Evolutionary conservation across 2,113 vertebrate species (phyloP).

Genomic region (Apistogramma diplotaenia): DNA sequence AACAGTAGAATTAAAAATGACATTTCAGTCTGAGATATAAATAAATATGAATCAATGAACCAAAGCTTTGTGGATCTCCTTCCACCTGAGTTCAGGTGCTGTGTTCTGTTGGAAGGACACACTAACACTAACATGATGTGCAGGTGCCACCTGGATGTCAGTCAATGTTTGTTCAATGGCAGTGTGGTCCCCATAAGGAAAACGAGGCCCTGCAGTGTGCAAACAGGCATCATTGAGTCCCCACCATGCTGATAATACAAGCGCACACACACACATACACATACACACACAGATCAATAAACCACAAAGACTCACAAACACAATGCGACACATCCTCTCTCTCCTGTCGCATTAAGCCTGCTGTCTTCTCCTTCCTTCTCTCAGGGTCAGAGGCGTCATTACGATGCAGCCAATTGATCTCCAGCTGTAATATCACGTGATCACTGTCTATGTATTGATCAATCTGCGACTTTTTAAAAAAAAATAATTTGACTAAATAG

Average conservation of each 20-base stretch:
- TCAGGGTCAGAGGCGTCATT: neutral
- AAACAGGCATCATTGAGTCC: neutral
- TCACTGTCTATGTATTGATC: neutral
- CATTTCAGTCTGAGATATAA: neutral
- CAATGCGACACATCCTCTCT: neutral
- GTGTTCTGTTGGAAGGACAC: accelerated
- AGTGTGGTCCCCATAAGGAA: neutral
- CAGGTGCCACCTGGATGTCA: neutral
- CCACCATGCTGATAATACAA: neutral
- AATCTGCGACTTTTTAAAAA: neutral
- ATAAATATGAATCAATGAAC: neutral
- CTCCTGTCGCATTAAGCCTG: neutral
- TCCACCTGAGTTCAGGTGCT: neutral
- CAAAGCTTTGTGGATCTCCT: neutral
- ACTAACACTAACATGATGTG: neutral
- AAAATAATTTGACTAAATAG: neutral
- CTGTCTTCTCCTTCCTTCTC: constrained; percentile 12
- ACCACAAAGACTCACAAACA: neutral
- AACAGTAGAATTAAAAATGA: neutral
- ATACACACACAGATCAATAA: neutral
- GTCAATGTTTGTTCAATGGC: no score
- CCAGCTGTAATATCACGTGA: neutral
- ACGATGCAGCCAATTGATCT: constrained; percentile 27
- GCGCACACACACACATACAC: neutral
- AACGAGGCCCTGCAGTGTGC: neutral